Evolutionary conservation across 2,888 invertebrate species (phyloP).

Genomic region (Latrodectus hesperus): DNA sequence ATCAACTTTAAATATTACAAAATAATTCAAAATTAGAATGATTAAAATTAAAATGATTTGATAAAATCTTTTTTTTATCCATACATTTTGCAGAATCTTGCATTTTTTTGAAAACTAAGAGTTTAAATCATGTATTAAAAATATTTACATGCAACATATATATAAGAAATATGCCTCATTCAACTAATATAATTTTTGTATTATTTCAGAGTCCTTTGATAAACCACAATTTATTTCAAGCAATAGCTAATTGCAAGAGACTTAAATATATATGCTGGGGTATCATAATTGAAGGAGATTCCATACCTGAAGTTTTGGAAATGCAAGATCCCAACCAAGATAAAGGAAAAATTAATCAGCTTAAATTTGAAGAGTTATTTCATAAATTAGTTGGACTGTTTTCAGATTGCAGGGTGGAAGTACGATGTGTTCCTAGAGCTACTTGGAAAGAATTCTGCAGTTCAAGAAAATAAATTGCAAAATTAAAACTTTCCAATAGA

Average conservation of each 20-base stretch:
- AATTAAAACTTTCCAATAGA: too few species aligned
- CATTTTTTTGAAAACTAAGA: too few species aligned
- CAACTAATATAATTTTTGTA: background rate
- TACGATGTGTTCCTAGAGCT: slow-evolving; percentile 33
- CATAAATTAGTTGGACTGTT: slow-evolving; percentile 20
- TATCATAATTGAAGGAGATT: slow-evolving; percentile 36
- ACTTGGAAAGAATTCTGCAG: slow-evolving; percentile 47
- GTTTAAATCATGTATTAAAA: too few species aligned
- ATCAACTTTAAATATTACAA: too few species aligned
- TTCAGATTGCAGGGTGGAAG: slow-evolving; percentile 23
- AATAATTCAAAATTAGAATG: too few species aligned
- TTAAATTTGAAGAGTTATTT: slow-evolving; percentile 37
- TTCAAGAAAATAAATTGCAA: slow-evolving; percentile 15
- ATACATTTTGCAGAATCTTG: too few species aligned
- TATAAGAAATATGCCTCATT: too few species aligned
- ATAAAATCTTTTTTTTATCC: too few species aligned
- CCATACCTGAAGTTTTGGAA: slow-evolving; percentile 15
- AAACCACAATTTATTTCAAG: slow-evolving; percentile 15
- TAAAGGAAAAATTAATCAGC: slow-evolving; percentile 12
- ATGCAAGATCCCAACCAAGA: background rate
- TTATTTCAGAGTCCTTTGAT: slow-evolving; percentile 22
- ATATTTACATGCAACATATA: too few species aligned
- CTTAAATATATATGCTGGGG: slow-evolving; percentile 46
- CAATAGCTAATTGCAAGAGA: slow-evolving; percentile 13
- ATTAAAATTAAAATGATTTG: too few species aligned